phyloP scores from a whole-genome alignment of 1,140 invertebrate species.

The Scaptodrosophila lebanonensis region DNA sequence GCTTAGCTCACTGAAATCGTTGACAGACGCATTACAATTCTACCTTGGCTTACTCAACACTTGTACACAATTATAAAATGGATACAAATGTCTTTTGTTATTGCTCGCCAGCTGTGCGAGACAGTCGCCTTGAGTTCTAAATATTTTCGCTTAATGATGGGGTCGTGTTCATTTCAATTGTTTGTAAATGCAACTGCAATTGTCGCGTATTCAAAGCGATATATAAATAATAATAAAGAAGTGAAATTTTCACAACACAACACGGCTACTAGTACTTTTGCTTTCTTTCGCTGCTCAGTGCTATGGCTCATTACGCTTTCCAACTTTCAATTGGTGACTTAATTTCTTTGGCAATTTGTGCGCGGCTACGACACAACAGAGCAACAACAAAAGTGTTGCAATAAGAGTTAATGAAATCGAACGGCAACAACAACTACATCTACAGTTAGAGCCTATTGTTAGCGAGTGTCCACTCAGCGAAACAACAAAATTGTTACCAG shows the following conservation, averaged over 20 bases:
- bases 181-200: constrained; percentile 50
- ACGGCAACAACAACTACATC: constrained; percentile 43
- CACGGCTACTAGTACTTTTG: constrained; percentile 44
- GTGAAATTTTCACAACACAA: constrained; percentile 46
- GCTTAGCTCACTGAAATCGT: no score
- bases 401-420: constrained; percentile 68
- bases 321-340: constrained; percentile 69
- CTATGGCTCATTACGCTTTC: constrained; percentile 1
- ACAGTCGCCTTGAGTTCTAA: no score
- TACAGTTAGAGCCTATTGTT: constrained; percentile 39
- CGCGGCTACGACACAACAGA: background rate
- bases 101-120: no score
- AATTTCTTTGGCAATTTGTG: constrained; percentile 45
- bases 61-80: no score
- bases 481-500: constrained; percentile 11
- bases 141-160: no score
- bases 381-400: constrained; percentile 42
- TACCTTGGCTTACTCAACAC: no score
- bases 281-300: constrained; percentile 56
- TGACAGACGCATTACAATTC: no score
- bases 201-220: constrained; percentile 14
- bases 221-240: constrained; percentile 27
- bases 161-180: no score
- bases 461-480: background rate
- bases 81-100: no score